Base-by-base conservation (phyloP, 2,888 invertebrate species). In the Drosophila mayaguana region DNA sequence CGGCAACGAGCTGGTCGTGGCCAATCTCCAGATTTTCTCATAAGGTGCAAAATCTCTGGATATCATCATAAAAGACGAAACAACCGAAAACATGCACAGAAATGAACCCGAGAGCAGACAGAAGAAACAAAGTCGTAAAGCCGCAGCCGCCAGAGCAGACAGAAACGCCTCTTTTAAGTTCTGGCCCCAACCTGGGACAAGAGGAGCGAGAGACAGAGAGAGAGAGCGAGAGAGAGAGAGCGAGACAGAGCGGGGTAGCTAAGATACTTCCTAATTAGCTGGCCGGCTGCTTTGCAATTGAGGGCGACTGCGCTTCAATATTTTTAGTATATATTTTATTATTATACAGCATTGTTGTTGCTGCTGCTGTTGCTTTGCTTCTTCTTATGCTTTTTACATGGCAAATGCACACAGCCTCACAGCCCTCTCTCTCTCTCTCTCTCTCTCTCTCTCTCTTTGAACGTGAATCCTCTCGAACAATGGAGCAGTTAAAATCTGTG, bases 41-140 rank as follows among this genome's bases (percentile, higher is more conserved):
- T 88, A 90, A 90, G 87, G 87, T 87, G 87, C 90, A 88, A 90
- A 87, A 90, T 89, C 81, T 81, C 63, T 80, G 75, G 67, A 86
- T 83, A 83, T 83, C 75, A 85, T 83, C 90, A 90, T 90, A 86
- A 86, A 72, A 74, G 55, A 62, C 28, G 48, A 54, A 72, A 77
- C 74, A 79, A 56, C 68, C 60, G 55, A 80, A 74, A 83, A 83
- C 88, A 83, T 83, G 86, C 68, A 75, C 78, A 80, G 80, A 77
- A 75, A 80, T 80, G 72, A 82, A 72, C 83, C 79, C 64, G 70
- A 77, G 54, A 69, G 65, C 76, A 61, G 70, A 73, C 79, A 71
- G 65, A 74, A 63, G 65, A 74, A 63, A 72, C 71, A 64, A 53
- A 74, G 78, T 77, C 78, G 64, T 78, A 78, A 78, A 67, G 69